phyloP scores from a whole-genome alignment of 1,140 invertebrate species.

The Cepaea nemoralis region DNA sequence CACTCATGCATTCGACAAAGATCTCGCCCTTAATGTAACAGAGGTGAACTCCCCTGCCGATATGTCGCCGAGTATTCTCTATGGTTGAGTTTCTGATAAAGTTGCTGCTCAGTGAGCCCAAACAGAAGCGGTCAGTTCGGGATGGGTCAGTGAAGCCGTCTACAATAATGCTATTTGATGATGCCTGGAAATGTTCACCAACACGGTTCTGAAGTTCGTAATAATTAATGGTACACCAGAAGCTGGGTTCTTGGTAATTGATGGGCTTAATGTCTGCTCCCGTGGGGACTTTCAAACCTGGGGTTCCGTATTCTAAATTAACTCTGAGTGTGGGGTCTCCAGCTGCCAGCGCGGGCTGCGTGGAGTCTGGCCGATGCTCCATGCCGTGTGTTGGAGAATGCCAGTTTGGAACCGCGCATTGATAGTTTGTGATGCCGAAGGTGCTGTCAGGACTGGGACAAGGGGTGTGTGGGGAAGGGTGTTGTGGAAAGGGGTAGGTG shows the following conservation, averaged over 20 bases:
- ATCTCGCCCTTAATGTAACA: constrained; percentile 74
- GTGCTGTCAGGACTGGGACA: constrained; percentile 75
- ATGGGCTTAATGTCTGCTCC: constrained; percentile 49
- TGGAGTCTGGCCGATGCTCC: not conserved
- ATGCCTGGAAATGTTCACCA: constrained; percentile 94
- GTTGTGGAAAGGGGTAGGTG: constrained; percentile 76
- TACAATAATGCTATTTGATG: constrained; percentile 89
- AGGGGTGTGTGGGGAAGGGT: constrained; percentile 60
- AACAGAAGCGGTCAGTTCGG: constrained; percentile 88
- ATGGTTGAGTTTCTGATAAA: constrained; percentile 98
- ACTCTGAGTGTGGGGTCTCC: not conserved
- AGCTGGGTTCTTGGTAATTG: constrained; percentile 86
- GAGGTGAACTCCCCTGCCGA: constrained; percentile 84
- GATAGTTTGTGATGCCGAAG: no score
- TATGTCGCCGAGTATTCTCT: constrained; percentile 95
- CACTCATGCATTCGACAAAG: constrained; percentile 90
- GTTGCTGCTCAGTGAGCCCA: constrained; percentile 95
- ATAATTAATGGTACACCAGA: constrained; percentile 95
- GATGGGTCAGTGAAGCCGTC: constrained; percentile 97
- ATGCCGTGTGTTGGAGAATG: no score
- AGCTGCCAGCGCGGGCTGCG: not conserved
- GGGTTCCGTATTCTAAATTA: not conserved
- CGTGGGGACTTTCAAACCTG: not conserved
- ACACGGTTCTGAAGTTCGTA: constrained; percentile 96
- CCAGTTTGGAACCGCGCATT: no score